Base-by-base conservation (phyloP, 2,113 vertebrate species). In the Sialia sialis region DNA sequence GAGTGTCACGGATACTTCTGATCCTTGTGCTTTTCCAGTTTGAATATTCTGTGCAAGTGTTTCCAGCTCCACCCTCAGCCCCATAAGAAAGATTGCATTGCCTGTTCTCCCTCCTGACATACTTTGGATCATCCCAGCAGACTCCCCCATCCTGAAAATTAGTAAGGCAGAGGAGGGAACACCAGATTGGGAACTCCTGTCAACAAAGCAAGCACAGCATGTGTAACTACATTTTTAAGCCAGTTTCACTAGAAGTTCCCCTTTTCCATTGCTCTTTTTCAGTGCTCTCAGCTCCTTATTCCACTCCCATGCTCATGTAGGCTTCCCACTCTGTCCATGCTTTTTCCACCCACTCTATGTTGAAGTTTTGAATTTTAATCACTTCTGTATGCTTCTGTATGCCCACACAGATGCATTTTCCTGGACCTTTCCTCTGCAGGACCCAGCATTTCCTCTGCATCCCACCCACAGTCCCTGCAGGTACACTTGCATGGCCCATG, bases 401-500 rank as follows among this genome's bases (percentile, higher is more conserved):
- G 30, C 64, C 55, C 21, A 39, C 64, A 49, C 3, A 1, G 22
- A 29, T 26, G 26, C 23, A 17, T 62, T 39, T 82, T 26, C 54
- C 58, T 55, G 27, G 62, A 72, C 44, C 43, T 77, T 66, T 62
- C 15, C 23, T 26, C 32, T 46, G 39, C 67, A 48, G 43, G 48
- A 81, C 21, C 1, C 21, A 77, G 38, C 43, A 34, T 44, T 74
- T 87, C 14, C 54, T 82, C 66, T 64, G 27, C n/a, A 36, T 32
- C 20, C 46, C 54, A 34, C 34, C 20, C n/a, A 12, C 2, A 2
- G 30, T 67, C 15, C 25, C 59, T 67, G 38, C 36, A 91, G 36
- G 34, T 66, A 68, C 23, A 16, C 19, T 44, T 54, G 20, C 49
- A 55, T 0, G 0, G 52, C 36, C 52, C 32, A 8, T 4, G 2